These are phyloP conservation scores for Neogobius melanostomus DNA, from an alignment of 2,113 vertebrate genomes.

Conservation along the genomic window DNA sequence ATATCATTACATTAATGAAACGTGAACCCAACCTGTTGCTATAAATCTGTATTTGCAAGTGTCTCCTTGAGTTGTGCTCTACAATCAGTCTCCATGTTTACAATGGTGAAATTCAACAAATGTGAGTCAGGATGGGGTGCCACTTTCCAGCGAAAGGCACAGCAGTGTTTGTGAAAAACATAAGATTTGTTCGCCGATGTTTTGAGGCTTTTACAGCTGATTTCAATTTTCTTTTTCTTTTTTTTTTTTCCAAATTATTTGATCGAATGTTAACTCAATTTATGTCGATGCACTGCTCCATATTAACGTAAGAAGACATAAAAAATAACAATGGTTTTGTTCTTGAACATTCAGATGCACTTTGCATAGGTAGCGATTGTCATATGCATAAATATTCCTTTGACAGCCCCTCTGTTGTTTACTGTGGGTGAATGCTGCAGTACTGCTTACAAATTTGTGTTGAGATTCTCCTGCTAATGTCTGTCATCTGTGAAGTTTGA, in stretches of 20 bases:
- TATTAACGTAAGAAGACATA: too few species aligned
- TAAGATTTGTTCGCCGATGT: too few species aligned
- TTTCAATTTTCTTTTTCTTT: too few species aligned
- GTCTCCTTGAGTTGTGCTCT: not conserved
- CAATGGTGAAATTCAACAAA: not conserved
- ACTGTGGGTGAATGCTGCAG: slow-evolving; percentile 27
- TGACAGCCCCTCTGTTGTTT: slow-evolving; percentile 41
- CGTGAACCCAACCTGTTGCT: too few species aligned
- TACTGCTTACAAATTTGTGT: slow-evolving; percentile 8
- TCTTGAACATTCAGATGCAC: not conserved
- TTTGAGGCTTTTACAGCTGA: too few species aligned
- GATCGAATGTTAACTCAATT: too few species aligned
- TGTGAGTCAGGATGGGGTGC: not conserved
- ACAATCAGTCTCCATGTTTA: not conserved
- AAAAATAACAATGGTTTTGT: too few species aligned
- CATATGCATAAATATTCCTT: slow-evolving; percentile 30
- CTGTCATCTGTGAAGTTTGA: slow-evolving; percentile 35
- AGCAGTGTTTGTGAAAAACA: not conserved
- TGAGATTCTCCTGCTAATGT: slow-evolving; percentile 30
- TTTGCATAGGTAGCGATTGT: slow-evolving; percentile 30
- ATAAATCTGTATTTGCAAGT: too few species aligned
- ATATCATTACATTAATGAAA: too few species aligned
- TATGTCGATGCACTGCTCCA: too few species aligned
- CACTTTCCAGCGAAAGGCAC: slow-evolving; percentile 32
- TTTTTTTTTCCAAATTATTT: too few species aligned